Evolutionary conservation across 37 sponge, comb jelly and placozoan species (phyloP), one percentile per base, ranked within the genome.

Genomic region (Theonella swinhoei): DNA sequence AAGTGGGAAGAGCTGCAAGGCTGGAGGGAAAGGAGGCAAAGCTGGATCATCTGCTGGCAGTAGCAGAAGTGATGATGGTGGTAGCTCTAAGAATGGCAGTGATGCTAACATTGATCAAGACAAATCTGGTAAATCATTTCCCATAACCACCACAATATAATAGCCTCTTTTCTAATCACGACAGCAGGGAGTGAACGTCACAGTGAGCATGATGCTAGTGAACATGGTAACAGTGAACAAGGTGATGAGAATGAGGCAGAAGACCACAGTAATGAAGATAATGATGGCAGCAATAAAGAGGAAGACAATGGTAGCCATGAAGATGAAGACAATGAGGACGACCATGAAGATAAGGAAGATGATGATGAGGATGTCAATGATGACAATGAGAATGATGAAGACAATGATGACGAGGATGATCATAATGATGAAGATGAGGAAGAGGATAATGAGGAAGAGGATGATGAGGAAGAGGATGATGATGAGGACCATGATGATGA

Each of bases 1-100:
- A 30, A 60, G 76, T 31, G 74, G 74, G 41, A n/a, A 42, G 38
- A 41, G 74, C n/a, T 41, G 83, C 29, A 65, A 70, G 42, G 77
- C 61, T 30, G 41, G 78, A 68, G 61, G 60, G 36, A n/a, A n/a
- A n/a, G n/a, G n/a, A n/a, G n/a, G n/a, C n/a, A n/a, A n/a, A n/a
- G n/a, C n/a, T n/a, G n/a, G n/a, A n/a, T n/a, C n/a, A n/a, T n/a
- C n/a, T n/a, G n/a, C n/a, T n/a, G n/a, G n/a, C n/a, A n/a, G n/a
- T n/a, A n/a, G n/a, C n/a, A n/a, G n/a, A n/a, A n/a, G n/a, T n/a
- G n/a, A n/a, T n/a, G 32, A 70, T 42, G 78, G 33, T 4, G 29
- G 39, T 1, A 38, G 32, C 59, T 54, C 7, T 7, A 38, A 38
- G 38, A 25, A 32, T 32, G 23, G 42, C 24, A 40, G 34, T 39